Conservation (phyloP, 2,888 invertebrate species). For the Dicyrtomina minuta region DNA sequence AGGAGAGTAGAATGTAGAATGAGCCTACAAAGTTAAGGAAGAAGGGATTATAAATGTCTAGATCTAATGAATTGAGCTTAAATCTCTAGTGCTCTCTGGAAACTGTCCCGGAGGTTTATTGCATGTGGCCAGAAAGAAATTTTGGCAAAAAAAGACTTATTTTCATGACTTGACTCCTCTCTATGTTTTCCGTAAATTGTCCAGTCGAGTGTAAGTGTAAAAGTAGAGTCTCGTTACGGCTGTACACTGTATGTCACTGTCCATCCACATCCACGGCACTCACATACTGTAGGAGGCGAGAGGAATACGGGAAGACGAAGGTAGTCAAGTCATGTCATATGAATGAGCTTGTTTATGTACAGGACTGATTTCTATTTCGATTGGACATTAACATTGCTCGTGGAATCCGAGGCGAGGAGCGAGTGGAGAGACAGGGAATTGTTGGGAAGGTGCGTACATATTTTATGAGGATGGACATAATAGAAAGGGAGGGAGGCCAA, state of each 20-base stretch:
- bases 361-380: neutral
- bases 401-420: neutral
- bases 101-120: slow-evolving; percentile 45
- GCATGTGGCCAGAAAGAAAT: slow-evolving; percentile 38
- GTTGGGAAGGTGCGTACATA: neutral
- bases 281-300: neutral
- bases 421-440: neutral
- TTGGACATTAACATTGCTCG: too few species aligned
- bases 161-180: slow-evolving; percentile 28
- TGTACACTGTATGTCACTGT: neutral
- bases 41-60: slow-evolving; percentile 40
- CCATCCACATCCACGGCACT: neutral
- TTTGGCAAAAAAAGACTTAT: slow-evolving; percentile 40
- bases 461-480: neutral
- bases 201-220: neutral
- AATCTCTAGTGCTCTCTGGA: slow-evolving; percentile 34
- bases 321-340: neutral
- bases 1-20: neutral
- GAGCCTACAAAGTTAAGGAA: neutral
- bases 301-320: neutral
- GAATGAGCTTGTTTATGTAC: neutral
- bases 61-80: slow-evolving; percentile 42
- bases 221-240: too few species aligned
- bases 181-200: slow-evolving; percentile 15
- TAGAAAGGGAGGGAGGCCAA: neutral